These are phyloP conservation scores for Drosophila atripex DNA, from an alignment of 2,888 invertebrate genomes.

Conservation along the genomic window DNA sequence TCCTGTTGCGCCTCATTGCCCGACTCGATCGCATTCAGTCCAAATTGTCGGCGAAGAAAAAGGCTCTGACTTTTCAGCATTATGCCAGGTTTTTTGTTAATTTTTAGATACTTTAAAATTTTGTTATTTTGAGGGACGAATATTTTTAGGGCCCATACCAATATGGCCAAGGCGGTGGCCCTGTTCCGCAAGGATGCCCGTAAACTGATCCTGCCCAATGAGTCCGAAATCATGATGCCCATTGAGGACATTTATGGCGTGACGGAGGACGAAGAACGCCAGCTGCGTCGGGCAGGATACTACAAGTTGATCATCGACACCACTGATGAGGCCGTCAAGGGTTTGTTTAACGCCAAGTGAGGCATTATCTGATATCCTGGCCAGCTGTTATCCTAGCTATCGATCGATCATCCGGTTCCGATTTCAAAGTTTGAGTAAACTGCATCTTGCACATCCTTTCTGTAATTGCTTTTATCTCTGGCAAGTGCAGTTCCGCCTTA, in stretches of 20 bases:
- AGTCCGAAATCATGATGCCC: slow-evolving; percentile 78
- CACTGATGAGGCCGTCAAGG: slow-evolving; percentile 70
- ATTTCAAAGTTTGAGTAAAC: slow-evolving; percentile 44
- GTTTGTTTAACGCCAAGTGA: slow-evolving; percentile 69
- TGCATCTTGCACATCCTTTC: slow-evolving; percentile 13
- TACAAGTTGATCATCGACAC: slow-evolving; percentile 67
- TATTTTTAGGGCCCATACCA: slow-evolving; percentile 71
- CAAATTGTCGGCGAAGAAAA: slow-evolving; percentile 63
- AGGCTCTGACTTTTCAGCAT: slow-evolving; percentile 47
- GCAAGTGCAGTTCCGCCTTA: slow-evolving; percentile 45
- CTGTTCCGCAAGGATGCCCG: slow-evolving; percentile 82
- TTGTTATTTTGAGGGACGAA: neutral
- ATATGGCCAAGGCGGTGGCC: slow-evolving; percentile 78
- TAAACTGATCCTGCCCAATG: slow-evolving; percentile 78
- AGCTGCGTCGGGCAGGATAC: slow-evolving; percentile 68
- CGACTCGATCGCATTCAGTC: slow-evolving; percentile 79
- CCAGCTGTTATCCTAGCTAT: neutral
- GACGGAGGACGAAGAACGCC: slow-evolving; percentile 72
- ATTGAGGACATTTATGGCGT: slow-evolving; percentile 80
- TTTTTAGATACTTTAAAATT: neutral
- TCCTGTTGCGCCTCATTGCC: slow-evolving; percentile 79
- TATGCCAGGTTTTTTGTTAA: slow-evolving; percentile 49
- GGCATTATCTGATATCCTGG: neutral
- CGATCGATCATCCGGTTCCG: slow-evolving; percentile 7
- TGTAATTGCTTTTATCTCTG: slow-evolving; percentile 52